These are phyloP conservation scores for Mylabris sibirica DNA, from an alignment of 2,888 invertebrate genomes.

Conservation along the genomic window DNA sequence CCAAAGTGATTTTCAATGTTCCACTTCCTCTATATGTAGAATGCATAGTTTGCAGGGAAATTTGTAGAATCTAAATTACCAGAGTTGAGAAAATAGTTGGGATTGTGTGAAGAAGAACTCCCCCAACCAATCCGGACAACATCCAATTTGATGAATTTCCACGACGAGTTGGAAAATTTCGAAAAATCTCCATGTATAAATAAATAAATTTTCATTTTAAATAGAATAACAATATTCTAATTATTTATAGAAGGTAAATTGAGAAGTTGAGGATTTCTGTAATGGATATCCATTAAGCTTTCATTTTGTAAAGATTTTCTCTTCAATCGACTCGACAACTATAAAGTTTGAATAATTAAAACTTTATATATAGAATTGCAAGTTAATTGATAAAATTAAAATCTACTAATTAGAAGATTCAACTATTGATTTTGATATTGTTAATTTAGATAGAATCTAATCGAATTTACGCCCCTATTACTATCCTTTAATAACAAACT, in stretches of 20 bases:
- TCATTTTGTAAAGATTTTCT: not conserved
- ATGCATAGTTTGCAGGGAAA: slow-evolving; percentile 1
- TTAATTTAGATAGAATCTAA: slow-evolving; percentile 9
- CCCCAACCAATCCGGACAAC: no score
- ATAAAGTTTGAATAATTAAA: not conserved
- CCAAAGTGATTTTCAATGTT: slow-evolving; percentile 10
- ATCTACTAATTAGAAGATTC: not conserved
- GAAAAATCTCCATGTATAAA: no score
- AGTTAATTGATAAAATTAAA: not conserved
- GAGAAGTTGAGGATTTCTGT: not conserved
- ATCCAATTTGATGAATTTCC: no score
- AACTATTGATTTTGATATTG: not conserved
- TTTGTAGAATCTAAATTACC: slow-evolving; percentile 10
- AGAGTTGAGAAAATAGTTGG: not conserved
- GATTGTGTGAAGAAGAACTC: not conserved
- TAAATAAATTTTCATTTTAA: no score
- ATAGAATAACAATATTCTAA: not conserved
- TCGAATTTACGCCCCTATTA: slow-evolving; percentile 7
- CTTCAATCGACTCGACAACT: no score
- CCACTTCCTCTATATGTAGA: not conserved
- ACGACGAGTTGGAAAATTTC: no score
- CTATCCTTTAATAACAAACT: not conserved
- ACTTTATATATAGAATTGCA: not conserved
- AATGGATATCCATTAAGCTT: not conserved
- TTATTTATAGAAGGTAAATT: not conserved